phyloP scores from a whole-genome alignment of 1,140 invertebrate species.

The Procambarus virginalis region DNA sequence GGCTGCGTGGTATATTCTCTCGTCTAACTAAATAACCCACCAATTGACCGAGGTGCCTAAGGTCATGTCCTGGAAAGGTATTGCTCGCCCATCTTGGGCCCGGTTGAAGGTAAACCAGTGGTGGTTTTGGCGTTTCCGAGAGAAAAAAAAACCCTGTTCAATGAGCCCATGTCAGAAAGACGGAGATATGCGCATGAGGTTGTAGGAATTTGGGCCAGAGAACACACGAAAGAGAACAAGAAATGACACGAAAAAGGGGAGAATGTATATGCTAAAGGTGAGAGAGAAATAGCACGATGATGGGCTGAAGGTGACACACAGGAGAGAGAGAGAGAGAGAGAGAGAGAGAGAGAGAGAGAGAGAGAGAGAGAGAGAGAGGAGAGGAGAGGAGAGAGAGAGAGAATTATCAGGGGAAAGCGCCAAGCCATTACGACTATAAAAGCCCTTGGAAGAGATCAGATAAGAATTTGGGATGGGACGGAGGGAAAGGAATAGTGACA shows the following conservation, averaged over 20 bases:
- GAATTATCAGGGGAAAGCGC: no score
- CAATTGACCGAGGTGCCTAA: background rate
- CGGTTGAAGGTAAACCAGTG: no score
- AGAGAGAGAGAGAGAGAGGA: no score
- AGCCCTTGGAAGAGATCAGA: no score
- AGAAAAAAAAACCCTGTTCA: background rate
- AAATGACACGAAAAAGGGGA: no score
- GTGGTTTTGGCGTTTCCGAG: no score
- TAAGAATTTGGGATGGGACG: no score
- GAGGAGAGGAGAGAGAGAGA: background rate
- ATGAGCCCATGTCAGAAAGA: background rate
- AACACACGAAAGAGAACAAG: no score
- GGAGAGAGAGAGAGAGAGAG: no score
- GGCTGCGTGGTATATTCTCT: background rate
- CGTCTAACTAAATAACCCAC: background rate
- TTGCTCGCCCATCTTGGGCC: background rate
- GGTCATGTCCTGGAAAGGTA: background rate
- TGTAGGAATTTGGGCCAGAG: no score
- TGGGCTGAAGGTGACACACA: background rate
- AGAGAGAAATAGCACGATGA: slow-evolving; percentile 5
- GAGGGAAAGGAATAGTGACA: background rate
- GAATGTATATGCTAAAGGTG: background rate
- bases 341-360: background rate
- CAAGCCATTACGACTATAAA: no score
- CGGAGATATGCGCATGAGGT: background rate